Evolutionary conservation across 2,113 vertebrate genomes (phyloP).

Genomic region (Centropus unirufus): DNA sequence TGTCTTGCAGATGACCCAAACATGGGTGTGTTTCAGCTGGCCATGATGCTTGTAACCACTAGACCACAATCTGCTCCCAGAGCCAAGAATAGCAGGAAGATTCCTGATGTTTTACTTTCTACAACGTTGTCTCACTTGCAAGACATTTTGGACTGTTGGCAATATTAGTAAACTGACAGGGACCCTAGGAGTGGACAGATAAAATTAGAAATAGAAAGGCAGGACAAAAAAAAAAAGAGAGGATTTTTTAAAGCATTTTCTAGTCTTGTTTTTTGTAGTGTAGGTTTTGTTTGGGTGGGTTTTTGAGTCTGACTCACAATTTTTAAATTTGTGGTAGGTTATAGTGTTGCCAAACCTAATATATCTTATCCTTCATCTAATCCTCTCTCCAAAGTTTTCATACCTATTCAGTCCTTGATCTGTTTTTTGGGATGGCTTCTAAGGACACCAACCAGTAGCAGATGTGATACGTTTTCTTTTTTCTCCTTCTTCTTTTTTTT

Average conservation of each 20-base stretch:
- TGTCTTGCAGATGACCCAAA: constrained; percentile 60
- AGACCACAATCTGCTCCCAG: constrained; percentile 52
- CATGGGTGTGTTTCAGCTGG: constrained; percentile 69
- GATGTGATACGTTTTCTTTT: neutral
- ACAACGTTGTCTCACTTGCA: neutral
- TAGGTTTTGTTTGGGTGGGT: neutral
- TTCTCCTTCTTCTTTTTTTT: neutral
- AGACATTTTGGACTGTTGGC: neutral
- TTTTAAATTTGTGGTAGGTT: constrained; percentile 50
- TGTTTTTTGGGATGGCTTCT: constrained; percentile 47
- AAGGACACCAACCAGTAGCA: constrained; percentile 54
- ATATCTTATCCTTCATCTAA: constrained; percentile 50
- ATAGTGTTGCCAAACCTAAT: constrained; percentile 45
- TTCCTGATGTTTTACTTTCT: constrained; percentile 40
- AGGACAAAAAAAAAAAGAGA: neutral
- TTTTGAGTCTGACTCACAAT: constrained; percentile 29
- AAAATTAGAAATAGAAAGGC: neutral
- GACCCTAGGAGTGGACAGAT: neutral
- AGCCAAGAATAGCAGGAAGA: constrained; percentile 63
- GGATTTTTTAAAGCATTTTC: neutral
- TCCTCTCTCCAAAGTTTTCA: constrained; percentile 26
- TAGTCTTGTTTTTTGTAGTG: neutral
- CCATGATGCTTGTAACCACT: constrained; percentile 43
- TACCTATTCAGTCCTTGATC: constrained; percentile 48
- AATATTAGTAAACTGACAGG: neutral